A percentile compares a stretch with the other conserved stretches of the same genome.
These are phyloP conservation scores for Cricetomys ansorgei DNA, from an alignment of 2,113 vertebrate species.

Conservation along the genomic window DNA sequence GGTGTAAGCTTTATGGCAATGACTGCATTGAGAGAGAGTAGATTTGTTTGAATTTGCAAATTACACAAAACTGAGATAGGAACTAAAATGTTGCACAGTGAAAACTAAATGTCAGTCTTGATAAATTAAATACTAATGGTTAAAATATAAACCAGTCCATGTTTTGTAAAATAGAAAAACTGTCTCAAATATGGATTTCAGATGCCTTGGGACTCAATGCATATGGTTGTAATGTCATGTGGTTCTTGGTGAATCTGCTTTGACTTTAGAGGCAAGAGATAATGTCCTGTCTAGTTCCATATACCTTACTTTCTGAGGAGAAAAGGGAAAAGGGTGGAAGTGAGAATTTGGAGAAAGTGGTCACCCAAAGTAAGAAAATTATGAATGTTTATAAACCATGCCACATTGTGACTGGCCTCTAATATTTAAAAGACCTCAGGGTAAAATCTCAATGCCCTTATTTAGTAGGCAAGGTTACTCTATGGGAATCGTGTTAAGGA, in stretches of 20 bases:
- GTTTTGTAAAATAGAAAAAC: neutral
- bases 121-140: neutral
- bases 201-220: neutral
- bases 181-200: slow-evolving; percentile 10
- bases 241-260: neutral
- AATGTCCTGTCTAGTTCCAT: neutral
- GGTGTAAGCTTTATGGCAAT: slow-evolving; percentile 26
- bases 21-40: neutral
- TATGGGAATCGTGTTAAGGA: neutral
- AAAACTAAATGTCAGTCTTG: neutral
- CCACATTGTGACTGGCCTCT: neutral
- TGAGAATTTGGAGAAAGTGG: neutral
- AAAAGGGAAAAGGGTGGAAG: neutral
- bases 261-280: neutral
- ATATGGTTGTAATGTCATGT: neutral
- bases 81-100: neutral
- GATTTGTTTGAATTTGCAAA: slow-evolving; percentile 17
- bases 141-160: neutral
- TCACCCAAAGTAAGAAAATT: neutral
- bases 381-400: neutral
- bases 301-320: neutral
- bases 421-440: neutral
- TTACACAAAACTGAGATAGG: neutral
- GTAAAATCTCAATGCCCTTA: neutral
- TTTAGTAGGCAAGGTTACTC: neutral